Evolutionary conservation across 1,140 invertebrate genomes (phyloP).

Genomic region (Magallana gigas): DNA sequence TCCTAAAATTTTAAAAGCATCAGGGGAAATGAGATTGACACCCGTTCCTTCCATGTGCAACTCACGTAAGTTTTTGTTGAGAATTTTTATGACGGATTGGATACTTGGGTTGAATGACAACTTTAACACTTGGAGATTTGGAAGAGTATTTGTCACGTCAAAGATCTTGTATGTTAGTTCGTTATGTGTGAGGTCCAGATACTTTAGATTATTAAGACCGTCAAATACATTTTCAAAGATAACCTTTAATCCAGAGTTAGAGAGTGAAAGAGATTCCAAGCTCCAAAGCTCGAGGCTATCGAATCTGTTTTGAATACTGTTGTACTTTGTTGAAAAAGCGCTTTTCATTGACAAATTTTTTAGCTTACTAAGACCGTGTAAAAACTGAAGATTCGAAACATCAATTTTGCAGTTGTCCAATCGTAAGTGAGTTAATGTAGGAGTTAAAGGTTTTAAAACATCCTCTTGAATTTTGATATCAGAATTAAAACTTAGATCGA

Average conservation of each 20-base stretch:
- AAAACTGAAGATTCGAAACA: constrained; percentile 14
- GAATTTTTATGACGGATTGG: not conserved
- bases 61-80: not conserved
- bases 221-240: not conserved
- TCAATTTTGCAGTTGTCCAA: not conserved
- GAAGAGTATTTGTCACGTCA: not conserved
- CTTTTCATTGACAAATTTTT: not conserved
- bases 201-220: not conserved
- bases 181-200: not conserved
- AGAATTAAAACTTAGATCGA: constrained; percentile 11
- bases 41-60: constrained; percentile 5
- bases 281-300: not conserved
- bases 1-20: not conserved
- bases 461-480: not conserved
- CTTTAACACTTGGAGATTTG: not conserved
- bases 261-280: not conserved
- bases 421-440: not conserved
- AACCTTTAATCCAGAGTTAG: constrained; percentile 9
- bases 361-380: not conserved
- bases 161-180: not conserved
- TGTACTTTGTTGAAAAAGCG: not conserved
- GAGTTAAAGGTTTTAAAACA: not conserved
- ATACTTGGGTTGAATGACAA: constrained; percentile 7
- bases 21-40: constrained; percentile 7
- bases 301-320: not conserved